These are phyloP conservation scores for Ophion slaviceki DNA, from an alignment of 2,888 invertebrate species.

Conservation along the genomic window DNA sequence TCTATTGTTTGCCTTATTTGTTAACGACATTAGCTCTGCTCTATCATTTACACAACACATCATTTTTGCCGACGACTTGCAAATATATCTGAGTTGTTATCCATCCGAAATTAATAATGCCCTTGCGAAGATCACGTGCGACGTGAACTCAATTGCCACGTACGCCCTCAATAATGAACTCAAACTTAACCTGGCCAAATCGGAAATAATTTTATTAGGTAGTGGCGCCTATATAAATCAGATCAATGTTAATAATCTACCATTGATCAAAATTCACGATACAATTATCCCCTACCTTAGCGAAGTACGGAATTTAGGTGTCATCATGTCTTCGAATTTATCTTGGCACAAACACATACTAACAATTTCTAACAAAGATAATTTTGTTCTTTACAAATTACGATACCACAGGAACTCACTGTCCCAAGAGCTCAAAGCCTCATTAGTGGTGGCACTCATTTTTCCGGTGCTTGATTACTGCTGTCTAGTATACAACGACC, in stretches of 20 bases:
- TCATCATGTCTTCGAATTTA: not conserved
- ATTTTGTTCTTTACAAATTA: too few relatives aligned
- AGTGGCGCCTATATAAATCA: not conserved
- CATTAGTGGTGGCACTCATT: not conserved
- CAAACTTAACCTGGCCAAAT: too few relatives aligned
- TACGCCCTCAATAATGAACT: conserved; percentile 7
- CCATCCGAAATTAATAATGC: not conserved
- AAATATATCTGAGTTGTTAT: not conserved
- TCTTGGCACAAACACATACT: not conserved
- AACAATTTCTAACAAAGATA: too few relatives aligned
- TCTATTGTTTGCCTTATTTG: too few relatives aligned
- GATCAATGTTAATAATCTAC: not conserved
- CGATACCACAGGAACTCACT: too few relatives aligned
- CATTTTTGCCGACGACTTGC: conserved; percentile 10
- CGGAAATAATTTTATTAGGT: not conserved
- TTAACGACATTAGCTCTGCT: too few relatives aligned
- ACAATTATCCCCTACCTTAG: not conserved
- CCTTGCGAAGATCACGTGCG: not conserved
- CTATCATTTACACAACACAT: not conserved
- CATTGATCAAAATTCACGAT: not conserved
- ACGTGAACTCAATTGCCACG: not conserved
- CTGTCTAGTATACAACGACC: conserved; percentile 38
- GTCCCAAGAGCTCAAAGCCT: too few relatives aligned
- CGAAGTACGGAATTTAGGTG: not conserved
- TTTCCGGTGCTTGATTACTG: conserved; percentile 53